Evolutionary conservation across 2,888 invertebrate species (phyloP).

Genomic region (Parasteatoda lunata): DNA sequence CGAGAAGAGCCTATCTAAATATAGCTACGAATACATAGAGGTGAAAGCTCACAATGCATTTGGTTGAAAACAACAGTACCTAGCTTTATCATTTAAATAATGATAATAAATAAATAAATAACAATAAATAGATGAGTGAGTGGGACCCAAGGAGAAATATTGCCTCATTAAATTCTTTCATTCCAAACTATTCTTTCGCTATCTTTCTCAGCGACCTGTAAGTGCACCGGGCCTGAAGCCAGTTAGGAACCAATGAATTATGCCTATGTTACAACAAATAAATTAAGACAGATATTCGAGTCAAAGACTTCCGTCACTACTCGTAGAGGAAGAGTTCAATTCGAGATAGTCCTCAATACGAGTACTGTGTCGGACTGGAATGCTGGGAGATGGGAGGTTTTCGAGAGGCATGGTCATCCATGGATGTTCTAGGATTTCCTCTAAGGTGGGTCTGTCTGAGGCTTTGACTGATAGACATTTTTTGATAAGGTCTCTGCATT

Average conservation of each 20-base stretch:
- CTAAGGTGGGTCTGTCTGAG: slow-evolving; percentile 76
- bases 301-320: slow-evolving; percentile 58
- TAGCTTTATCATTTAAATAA: not conserved
- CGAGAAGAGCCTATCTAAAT: too few species aligned
- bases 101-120: slow-evolving; percentile 59
- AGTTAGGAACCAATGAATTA: slow-evolving; percentile 30
- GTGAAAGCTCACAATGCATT: not conserved
- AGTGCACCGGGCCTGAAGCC: slow-evolving; percentile 1
- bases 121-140: slow-evolving; percentile 31
- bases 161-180: not conserved
- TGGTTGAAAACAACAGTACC: too few species aligned
- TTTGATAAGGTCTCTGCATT: slow-evolving; percentile 77
- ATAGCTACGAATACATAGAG: not conserved
- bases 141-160: slow-evolving; percentile 40
- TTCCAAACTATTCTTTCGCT: not conserved
- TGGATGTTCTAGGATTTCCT: slow-evolving; percentile 77
- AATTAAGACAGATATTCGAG: slow-evolving; percentile 13
- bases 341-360: slow-evolving; percentile 1
- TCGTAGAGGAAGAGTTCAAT: slow-evolving; percentile 33
- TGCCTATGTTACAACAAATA: slow-evolving; percentile 26
- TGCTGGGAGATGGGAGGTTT: slow-evolving; percentile 66
- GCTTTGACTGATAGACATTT: slow-evolving; percentile 77
- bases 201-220: slow-evolving; percentile 11
- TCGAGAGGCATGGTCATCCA: slow-evolving; percentile 75
- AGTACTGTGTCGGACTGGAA: slow-evolving; percentile 51